A percentile compares a stretch with the other conserved stretches of the same genome.
phyloP scores from a whole-genome alignment of 2,888 invertebrate species.

The Hartigia nigra region DNA sequence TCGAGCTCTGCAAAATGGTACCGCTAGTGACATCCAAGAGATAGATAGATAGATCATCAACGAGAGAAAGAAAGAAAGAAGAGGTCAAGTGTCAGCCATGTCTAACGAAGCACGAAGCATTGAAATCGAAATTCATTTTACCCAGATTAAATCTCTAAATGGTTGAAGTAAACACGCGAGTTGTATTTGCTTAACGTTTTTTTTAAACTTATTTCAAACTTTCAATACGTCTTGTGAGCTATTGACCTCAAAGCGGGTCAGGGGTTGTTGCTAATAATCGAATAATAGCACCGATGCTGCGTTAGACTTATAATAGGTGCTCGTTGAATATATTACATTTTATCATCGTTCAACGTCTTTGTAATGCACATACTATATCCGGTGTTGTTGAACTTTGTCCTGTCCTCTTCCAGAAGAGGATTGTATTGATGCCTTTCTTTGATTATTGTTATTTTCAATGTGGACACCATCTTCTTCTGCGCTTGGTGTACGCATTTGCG shows the following conservation, averaged over 20 bases:
- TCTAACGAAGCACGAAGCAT: neutral
- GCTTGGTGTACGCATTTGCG: neutral
- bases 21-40: neutral
- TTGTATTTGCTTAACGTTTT: neutral
- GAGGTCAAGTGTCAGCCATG: slow-evolving; percentile 2
- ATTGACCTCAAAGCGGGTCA: neutral
- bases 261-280: slow-evolving; percentile 11
- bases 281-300: slow-evolving; percentile 15
- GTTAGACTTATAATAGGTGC: slow-evolving; percentile 13
- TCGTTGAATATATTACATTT: neutral
- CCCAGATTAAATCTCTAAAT: neutral
- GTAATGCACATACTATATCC: slow-evolving; percentile 15
- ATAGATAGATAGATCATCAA: neutral
- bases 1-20: neutral
- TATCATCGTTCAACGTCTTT: slow-evolving; percentile 10
- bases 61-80: slow-evolving; percentile 17
- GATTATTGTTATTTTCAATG: neutral
- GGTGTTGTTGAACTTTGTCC: slow-evolving; percentile 19
- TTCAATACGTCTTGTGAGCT: neutral
- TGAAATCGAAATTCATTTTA: neutral
- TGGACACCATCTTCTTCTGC: neutral
- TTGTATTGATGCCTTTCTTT: neutral
- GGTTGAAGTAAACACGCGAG: neutral
- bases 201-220: neutral
- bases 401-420: neutral